A percentile compares a stretch with the other conserved stretches of the same genome.
phyloP scores from a whole-genome alignment of 2,113 vertebrate genomes.

The Saccopteryx bilineata region DNA sequence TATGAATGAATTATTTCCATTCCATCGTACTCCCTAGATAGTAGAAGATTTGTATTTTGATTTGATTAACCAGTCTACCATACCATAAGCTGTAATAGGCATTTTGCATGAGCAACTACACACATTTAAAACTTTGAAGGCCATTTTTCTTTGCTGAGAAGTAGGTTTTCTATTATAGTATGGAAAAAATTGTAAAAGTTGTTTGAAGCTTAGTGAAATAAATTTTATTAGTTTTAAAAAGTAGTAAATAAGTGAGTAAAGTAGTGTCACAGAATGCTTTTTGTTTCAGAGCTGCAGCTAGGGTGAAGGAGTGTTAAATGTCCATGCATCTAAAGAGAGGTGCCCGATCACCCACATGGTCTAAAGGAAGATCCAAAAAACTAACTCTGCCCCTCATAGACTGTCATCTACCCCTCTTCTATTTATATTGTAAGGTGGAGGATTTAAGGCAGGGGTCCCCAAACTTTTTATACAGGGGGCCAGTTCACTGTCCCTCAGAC shows the following conservation, averaged over 20 bases:
- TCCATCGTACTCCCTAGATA: conserved; percentile 76
- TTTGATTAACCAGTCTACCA: conserved; percentile 72
- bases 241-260: neutral
- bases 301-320: neutral
- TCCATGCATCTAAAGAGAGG: neutral
- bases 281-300: neutral
- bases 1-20: conserved; percentile 78
- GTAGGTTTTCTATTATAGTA: neutral
- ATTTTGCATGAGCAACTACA: conserved; percentile 49
- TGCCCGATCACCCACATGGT: neutral
- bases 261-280: neutral
- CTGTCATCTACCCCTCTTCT: neutral
- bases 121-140: conserved; percentile 40
- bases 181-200: conserved; percentile 51
- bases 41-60: conserved; percentile 79
- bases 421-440: neutral
- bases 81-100: conserved; percentile 49
- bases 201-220: conserved; percentile 41
- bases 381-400: neutral
- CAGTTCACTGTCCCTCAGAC: too few species aligned
- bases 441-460: too few species aligned
- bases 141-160: conserved; percentile 41
- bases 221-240: conserved; percentile 30
- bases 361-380: neutral
- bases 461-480: too few species aligned